Conservation (phyloP, 2,113 vertebrate species). For the Enhydra lutris region DNA sequence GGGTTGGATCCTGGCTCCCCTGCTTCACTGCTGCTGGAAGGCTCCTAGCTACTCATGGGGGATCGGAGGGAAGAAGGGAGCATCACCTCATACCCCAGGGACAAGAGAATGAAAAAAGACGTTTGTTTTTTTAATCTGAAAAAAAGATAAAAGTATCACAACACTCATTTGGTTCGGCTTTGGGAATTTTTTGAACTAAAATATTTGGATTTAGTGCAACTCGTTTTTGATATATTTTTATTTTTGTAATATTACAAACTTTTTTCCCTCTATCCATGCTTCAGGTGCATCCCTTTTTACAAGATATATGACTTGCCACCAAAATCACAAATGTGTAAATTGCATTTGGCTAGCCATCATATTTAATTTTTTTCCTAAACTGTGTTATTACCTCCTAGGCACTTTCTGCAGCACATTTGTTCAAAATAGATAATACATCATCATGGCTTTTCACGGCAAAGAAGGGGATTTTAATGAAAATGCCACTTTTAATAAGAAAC, state of each 20-base stretch:
- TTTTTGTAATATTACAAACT: conserved; percentile 28
- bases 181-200: background rate
- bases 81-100: background rate
- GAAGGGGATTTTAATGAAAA: conserved; percentile 82
- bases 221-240: background rate
- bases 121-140: background rate
- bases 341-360: conserved; percentile 73
- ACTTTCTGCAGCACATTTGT: conserved; percentile 45
- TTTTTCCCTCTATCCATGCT: conserved; percentile 23
- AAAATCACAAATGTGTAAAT: conserved; percentile 64
- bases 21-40: accelerated
- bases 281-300: conserved; percentile 61
- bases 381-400: conserved; percentile 75
- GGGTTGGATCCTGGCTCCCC: too few relatives aligned
- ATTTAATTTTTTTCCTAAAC: conserved; percentile 78
- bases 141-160: background rate
- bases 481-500: conserved; percentile 82
- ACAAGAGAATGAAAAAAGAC: background rate
- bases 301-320: conserved; percentile 65
- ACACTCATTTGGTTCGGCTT: background rate
- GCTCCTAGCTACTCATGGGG: too few relatives aligned
- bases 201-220: background rate
- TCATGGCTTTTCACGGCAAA: conserved; percentile 62
- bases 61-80: background rate
- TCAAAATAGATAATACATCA: conserved; percentile 69